A percentile compares a stretch with the other conserved stretches of the same genome.
These are phyloP conservation scores for Sylvicola cinctus DNA, from an alignment of 2,888 invertebrate genomes.

Conservation along the genomic window DNA sequence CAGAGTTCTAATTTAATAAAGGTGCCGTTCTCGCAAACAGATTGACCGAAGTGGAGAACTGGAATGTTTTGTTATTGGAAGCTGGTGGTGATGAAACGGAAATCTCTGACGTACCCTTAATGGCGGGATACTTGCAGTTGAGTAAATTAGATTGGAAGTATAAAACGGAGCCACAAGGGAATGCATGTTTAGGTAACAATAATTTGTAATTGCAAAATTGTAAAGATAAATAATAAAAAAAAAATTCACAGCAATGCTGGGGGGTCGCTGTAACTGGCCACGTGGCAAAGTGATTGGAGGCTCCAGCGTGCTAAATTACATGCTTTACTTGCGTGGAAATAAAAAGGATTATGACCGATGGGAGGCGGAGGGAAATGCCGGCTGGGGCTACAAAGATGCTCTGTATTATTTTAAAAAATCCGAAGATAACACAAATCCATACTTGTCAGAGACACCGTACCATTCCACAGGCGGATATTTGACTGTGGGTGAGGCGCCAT, in stretches of 20 bases:
- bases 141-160: slow-evolving; percentile 84
- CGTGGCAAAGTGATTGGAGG: slow-evolving; percentile 84
- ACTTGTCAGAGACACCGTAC: slow-evolving; percentile 54
- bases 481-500: slow-evolving; percentile 71
- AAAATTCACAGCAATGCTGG: slow-evolving; percentile 49
- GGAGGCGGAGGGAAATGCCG: slow-evolving; percentile 69
- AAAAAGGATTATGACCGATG: slow-evolving; percentile 75
- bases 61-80: slow-evolving; percentile 63
- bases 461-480: slow-evolving; percentile 64
- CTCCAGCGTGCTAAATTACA: slow-evolving; percentile 73
- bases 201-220: neutral
- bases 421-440: slow-evolving; percentile 76
- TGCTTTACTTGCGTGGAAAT: slow-evolving; percentile 80
- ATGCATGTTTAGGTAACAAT: slow-evolving; percentile 51
- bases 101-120: slow-evolving; percentile 69
- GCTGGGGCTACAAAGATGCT: slow-evolving; percentile 68
- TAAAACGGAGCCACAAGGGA: slow-evolving; percentile 74
- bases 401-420: slow-evolving; percentile 77
- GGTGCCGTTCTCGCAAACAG: slow-evolving; percentile 72
- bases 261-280: slow-evolving; percentile 74
- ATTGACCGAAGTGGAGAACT: slow-evolving; percentile 53
- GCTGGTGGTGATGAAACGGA: slow-evolving; percentile 83
- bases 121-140: slow-evolving; percentile 71
- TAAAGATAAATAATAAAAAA: neutral
- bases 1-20: slow-evolving; percentile 15